Evolutionary conservation across 2,888 invertebrate genomes (phyloP).

Genomic region (Ametastegia equiseti): DNA sequence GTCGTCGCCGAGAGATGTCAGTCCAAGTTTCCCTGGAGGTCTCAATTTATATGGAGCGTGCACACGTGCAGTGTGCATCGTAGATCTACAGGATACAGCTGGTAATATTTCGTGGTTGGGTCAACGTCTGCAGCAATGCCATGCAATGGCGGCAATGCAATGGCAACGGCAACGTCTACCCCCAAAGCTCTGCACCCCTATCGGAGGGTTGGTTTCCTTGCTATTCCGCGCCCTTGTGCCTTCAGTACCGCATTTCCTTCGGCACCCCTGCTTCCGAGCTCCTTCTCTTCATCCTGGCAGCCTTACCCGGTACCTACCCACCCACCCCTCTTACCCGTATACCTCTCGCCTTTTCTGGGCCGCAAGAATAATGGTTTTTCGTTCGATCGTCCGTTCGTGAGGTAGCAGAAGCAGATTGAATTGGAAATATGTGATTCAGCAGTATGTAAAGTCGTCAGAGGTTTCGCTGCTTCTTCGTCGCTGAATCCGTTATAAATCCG

Average conservation of each 20-base stretch:
- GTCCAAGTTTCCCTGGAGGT: constrained; percentile 11
- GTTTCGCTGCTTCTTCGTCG: constrained; percentile 41
- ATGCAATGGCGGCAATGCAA: constrained; percentile 43
- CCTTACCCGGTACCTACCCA: too few species aligned
- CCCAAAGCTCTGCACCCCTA: constrained; percentile 32
- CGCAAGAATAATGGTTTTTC: constrained; percentile 70
- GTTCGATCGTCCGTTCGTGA: constrained; percentile 62
- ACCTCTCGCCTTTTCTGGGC: constrained; percentile 14
- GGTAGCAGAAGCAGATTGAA: constrained; percentile 65
- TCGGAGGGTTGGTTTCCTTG: constrained; percentile 47
- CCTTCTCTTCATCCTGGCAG: constrained; percentile 47
- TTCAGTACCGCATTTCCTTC: constrained; percentile 53
- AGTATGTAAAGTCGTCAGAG: constrained; percentile 69
- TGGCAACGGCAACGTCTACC: neutral
- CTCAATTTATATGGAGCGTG: constrained; percentile 19
- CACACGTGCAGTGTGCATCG: constrained; percentile 10
- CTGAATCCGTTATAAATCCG: constrained; percentile 46
- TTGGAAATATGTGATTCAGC: constrained; percentile 71
- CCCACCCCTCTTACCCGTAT: constrained; percentile 12
- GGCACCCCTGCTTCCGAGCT: constrained; percentile 19
- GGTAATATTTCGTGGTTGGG: constrained; percentile 69
- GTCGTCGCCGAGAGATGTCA: constrained; percentile 15
- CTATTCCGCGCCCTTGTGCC: constrained; percentile 48
- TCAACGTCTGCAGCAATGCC: constrained; percentile 63
- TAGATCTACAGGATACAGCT: constrained; percentile 55